Percentiles rank a stretch among this genome's conserved stretches.
Evolutionary conservation across 2,797 vertebrate species (phyloP).

Genomic region (Heliangelus exortis): DNA sequence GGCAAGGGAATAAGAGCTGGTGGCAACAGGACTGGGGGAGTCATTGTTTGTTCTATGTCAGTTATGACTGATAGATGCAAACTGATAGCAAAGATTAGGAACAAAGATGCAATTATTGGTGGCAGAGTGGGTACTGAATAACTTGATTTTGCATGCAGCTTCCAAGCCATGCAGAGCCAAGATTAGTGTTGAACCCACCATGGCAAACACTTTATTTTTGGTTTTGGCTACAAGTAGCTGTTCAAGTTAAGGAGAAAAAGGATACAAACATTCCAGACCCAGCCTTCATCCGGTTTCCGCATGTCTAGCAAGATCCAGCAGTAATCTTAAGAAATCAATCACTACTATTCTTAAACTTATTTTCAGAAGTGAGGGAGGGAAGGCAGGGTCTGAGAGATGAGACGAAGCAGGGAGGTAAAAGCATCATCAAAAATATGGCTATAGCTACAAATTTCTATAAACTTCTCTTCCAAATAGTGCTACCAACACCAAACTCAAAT

Average conservation of each 20-base stretch:
- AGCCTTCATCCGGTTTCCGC: background rate
- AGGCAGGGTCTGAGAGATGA: rapidly evolving
- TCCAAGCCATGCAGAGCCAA: background rate
- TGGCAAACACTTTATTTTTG: background rate
- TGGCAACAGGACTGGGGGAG: background rate
- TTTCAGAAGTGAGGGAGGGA: rapidly evolving
- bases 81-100: slow-evolving; percentile 1
- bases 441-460: background rate
- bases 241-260: background rate
- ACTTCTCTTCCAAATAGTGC: background rate
- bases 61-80: slow-evolving; percentile 42
- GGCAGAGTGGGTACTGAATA: background rate
- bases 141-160: background rate
- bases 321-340: background rate
- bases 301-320: background rate
- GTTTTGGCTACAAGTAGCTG: background rate
- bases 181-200: background rate
- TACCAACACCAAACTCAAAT: background rate
- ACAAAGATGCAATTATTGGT: background rate
- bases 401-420: background rate
- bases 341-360: background rate
- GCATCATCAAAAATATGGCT: background rate
- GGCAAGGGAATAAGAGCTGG: background rate
- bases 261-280: background rate
- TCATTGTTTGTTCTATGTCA: background rate